phyloP scores from a whole-genome alignment of 2,797 vertebrate genomes.

The Artibeus jamaicensis region DNA sequence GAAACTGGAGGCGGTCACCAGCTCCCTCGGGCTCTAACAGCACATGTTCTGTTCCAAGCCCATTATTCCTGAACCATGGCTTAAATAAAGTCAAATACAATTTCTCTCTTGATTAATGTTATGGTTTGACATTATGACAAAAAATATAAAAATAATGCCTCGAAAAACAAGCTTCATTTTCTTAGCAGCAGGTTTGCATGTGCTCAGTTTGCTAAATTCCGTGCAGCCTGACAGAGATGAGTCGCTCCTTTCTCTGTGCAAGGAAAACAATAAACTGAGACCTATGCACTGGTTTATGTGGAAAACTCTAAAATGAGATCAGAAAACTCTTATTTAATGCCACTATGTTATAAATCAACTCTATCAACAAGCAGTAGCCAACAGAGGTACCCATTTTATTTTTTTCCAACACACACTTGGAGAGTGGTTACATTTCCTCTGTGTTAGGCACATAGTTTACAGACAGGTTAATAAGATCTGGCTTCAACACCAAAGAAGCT shows the following conservation, averaged over 20 bases:
- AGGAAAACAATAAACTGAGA: slow-evolving; percentile 66
- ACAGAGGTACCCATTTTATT: background rate
- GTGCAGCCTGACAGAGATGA: slow-evolving; percentile 39
- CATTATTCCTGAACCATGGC: background rate
- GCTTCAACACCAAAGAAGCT: background rate
- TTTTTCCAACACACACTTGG: background rate
- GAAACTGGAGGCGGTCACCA: background rate
- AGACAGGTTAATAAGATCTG: background rate
- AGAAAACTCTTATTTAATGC: slow-evolving; percentile 19
- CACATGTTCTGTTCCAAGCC: slow-evolving; percentile 10
- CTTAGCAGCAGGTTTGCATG: background rate
- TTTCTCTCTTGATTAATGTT: slow-evolving; percentile 29
- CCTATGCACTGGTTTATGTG: slow-evolving; percentile 43
- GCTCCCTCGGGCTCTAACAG: background rate
- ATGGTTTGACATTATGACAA: slow-evolving; percentile 32
- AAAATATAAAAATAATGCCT: slow-evolving; percentile 29
- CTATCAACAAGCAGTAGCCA: background rate
- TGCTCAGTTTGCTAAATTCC: slow-evolving; percentile 45
- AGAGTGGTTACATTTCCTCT: background rate
- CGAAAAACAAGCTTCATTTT: slow-evolving; percentile 52
- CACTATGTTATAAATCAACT: slow-evolving; percentile 26
- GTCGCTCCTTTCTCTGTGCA: slow-evolving; percentile 25
- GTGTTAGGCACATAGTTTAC: background rate
- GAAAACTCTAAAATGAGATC: slow-evolving; percentile 59
- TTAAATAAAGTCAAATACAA: slow-evolving; percentile 36